Percentiles rank a stretch among this genome's conserved stretches.
Evolutionary conservation across 1,140 invertebrate genomes (phyloP).

Genomic region (Pinna nobilis): DNA sequence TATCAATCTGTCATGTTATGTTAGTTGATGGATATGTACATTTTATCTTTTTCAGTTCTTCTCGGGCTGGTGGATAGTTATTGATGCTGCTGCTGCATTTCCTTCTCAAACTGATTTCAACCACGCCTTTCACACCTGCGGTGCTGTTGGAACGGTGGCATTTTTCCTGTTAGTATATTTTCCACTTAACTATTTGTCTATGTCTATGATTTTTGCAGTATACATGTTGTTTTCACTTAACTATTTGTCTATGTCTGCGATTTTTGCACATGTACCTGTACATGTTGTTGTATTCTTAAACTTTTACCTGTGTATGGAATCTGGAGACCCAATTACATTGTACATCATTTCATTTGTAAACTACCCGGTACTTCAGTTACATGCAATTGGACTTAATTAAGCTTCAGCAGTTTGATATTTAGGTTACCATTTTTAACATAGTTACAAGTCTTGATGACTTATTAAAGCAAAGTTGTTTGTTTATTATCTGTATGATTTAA

Average conservation of each 20-base stretch:
- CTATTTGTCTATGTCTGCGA: neutral
- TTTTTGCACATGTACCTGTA: neutral
- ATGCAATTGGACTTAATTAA: too few species aligned
- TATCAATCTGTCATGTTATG: neutral
- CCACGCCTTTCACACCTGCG: constrained; percentile 93
- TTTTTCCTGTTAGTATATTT: constrained; percentile 90
- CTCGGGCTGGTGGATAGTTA: constrained; percentile 97
- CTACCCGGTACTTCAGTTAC: too few species aligned
- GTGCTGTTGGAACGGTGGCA: constrained; percentile 94
- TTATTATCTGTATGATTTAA: too few species aligned
- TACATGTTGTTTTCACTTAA: neutral
- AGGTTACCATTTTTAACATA: too few species aligned
- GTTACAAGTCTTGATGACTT: too few species aligned
- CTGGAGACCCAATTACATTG: too few species aligned
- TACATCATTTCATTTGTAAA: too few species aligned
- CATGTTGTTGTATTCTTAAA: neutral
- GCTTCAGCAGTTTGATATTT: too few species aligned
- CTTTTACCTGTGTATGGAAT: too few species aligned
- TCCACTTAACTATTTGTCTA: too few species aligned
- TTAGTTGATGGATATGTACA: neutral
- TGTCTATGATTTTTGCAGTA: too few species aligned
- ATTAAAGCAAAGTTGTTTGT: too few species aligned
- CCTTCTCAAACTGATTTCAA: constrained; percentile 80
- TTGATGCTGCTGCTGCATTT: constrained; percentile 92
- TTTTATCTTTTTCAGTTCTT: constrained; percentile 85